phyloP scores from a whole-genome alignment of 1,140 invertebrate genomes.

The Sipha flava region DNA sequence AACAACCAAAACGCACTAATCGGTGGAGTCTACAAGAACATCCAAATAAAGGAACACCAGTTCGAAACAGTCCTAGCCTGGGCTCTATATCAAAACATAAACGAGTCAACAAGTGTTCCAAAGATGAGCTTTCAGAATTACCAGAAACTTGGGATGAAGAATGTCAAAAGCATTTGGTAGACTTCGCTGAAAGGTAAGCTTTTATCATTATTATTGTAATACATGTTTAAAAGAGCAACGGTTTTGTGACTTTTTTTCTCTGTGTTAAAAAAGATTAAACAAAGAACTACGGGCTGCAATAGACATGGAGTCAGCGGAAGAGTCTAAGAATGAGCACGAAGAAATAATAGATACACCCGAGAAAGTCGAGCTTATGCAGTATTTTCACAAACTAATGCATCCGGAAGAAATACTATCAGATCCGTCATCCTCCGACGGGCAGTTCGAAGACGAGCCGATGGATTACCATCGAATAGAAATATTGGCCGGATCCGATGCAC shows the following conservation, averaged over 20 bases:
- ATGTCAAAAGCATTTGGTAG: constrained; percentile 57
- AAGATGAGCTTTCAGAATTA: constrained; percentile 37
- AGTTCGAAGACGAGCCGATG: background rate
- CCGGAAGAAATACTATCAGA: background rate
- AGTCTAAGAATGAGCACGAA: background rate
- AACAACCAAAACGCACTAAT: constrained; percentile 4
- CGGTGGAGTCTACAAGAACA: constrained; percentile 21
- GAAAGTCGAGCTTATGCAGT: background rate
- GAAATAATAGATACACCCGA: background rate
- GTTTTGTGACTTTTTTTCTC: background rate
- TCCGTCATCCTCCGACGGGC: background rate
- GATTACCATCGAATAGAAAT: constrained; percentile 29
- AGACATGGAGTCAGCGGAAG: background rate
- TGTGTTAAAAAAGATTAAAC: background rate
- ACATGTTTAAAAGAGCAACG: background rate
- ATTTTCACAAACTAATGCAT: background rate
- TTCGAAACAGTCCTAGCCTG: constrained; percentile 1
- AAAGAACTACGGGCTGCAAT: constrained; percentile 7
- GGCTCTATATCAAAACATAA: constrained; percentile 22
- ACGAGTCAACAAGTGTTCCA: background rate
- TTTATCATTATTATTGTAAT: background rate
- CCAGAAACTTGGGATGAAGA: constrained; percentile 54
- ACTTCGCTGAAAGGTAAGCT: constrained; percentile 58
- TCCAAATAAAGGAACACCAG: background rate
- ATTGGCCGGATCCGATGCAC: constrained; percentile 25